Percentiles rank a stretch among this genome's conserved stretches.
Evolutionary conservation across 2,113 vertebrate genomes (phyloP).

Genomic region (Aptenodytes patagonicus): DNA sequence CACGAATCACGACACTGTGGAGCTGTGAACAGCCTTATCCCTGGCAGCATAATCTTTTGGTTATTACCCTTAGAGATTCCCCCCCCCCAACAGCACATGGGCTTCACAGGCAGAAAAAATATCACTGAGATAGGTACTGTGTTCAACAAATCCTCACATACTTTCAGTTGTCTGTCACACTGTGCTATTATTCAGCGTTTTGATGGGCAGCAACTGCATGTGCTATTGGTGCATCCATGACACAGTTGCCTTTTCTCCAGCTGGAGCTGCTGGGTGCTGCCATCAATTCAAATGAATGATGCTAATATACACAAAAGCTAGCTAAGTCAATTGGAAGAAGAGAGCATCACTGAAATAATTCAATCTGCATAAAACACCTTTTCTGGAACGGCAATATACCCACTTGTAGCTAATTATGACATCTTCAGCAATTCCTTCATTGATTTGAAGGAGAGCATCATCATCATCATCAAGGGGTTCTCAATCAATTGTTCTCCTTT

Average conservation of each 20-base stretch:
- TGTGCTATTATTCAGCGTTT: rapidly evolving
- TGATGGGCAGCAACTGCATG: background rate
- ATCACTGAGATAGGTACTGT: background rate
- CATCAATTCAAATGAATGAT: background rate
- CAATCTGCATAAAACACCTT: background rate
- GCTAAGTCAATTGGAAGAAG: background rate
- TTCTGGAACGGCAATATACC: background rate
- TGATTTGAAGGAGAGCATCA: background rate
- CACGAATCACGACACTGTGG: background rate
- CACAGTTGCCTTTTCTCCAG: background rate
- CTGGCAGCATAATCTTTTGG: background rate
- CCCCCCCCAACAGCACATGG: background rate
- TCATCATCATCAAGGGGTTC: background rate
- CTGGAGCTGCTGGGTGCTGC: background rate
- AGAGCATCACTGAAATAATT: background rate
- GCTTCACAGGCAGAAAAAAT: background rate
- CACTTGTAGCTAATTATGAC: background rate
- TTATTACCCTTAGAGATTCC: background rate
- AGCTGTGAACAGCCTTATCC: background rate
- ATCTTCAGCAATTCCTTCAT: background rate
- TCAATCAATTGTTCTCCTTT: background rate
- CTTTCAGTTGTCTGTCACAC: background rate
- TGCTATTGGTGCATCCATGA: background rate
- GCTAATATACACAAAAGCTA: background rate
- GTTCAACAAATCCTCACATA: background rate